Percentiles rank a stretch among this genome's conserved stretches.
Evolutionary conservation across 2,888 invertebrate genomes (phyloP).

Genomic region (Drosophila seclusa): DNA sequence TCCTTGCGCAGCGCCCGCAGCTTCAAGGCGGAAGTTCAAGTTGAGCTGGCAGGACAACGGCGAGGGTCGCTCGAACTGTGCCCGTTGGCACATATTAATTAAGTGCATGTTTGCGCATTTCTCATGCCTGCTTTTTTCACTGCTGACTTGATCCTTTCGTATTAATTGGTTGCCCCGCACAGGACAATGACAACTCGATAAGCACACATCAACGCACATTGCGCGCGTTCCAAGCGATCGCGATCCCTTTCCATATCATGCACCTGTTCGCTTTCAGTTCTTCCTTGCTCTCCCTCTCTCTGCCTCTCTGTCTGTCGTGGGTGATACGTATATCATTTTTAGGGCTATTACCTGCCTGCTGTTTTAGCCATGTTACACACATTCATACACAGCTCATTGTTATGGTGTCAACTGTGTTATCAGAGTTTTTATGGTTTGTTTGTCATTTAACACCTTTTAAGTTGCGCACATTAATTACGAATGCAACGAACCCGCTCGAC

Average conservation of each 20-base stretch:
- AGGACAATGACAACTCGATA: constrained; percentile 82
- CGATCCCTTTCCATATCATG: constrained; percentile 29
- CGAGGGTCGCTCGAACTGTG: constrained; percentile 30
- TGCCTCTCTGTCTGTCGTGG: constrained; percentile 51
- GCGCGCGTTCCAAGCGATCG: constrained; percentile 42
- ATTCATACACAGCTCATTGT: constrained; percentile 36
- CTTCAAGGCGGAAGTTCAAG: constrained; percentile 54
- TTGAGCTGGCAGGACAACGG: constrained; percentile 39
- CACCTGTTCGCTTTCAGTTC: background rate
- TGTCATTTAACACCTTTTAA: constrained; percentile 82
- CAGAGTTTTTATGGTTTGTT: constrained; percentile 82
- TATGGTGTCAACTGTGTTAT: constrained; percentile 65
- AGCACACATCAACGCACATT: constrained; percentile 80
- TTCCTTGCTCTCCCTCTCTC: background rate
- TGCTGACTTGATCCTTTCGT: constrained; percentile 47
- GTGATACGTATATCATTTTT: constrained; percentile 72
- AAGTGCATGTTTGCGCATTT: constrained; percentile 72
- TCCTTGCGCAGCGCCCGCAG: constrained; percentile 52
- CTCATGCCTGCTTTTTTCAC: constrained; percentile 28
- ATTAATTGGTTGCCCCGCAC: constrained; percentile 65
- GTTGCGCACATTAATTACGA: constrained; percentile 76
- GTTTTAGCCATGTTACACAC: constrained; percentile 51
- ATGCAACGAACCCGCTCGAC: constrained; percentile 69
- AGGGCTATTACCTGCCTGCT: constrained; percentile 61
- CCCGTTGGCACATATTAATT: constrained; percentile 72